Evolutionary conservation across 2,888 invertebrate species (phyloP).

Genomic region (Ophion slaviceki): DNA sequence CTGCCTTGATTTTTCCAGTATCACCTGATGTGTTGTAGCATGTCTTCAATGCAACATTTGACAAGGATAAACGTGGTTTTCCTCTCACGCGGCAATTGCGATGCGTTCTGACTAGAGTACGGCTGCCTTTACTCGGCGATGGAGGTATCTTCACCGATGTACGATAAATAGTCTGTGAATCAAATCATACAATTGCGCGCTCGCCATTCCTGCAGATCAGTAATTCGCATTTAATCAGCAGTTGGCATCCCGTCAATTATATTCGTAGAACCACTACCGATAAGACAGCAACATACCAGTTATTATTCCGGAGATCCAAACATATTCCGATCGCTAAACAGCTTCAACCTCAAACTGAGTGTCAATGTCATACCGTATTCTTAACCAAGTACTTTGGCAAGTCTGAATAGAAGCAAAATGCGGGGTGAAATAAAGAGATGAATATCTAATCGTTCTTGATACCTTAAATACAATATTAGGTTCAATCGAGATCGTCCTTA

Average conservation of each 20-base stretch:
- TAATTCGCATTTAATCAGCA: conserved; percentile 54
- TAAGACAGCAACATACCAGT: too few relatives aligned
- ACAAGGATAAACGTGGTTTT: conserved; percentile 11
- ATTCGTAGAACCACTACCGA: too few relatives aligned
- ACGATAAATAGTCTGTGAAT: too few relatives aligned
- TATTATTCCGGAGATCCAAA: too few relatives aligned
- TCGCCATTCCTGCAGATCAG: background rate
- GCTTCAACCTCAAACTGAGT: background rate
- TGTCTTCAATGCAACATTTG: conserved; percentile 63
- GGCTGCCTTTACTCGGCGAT: background rate
- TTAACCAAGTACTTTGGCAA: background rate
- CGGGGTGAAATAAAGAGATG: background rate
- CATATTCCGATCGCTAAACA: background rate
- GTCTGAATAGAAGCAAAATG: background rate
- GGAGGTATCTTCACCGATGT: too few relatives aligned
- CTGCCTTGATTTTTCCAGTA: conserved; percentile 64
- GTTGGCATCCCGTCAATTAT: background rate
- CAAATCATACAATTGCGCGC: too few relatives aligned
- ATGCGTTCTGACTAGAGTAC: conserved; percentile 14
- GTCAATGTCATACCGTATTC: background rate
- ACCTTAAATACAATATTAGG: background rate
- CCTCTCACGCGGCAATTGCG: conserved; percentile 17
- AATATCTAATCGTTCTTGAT: background rate
- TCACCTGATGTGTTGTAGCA: conserved; percentile 70
- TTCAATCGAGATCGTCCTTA: background rate